Evolutionary conservation across 2,113 vertebrate genomes (phyloP).

Genomic region (Elanoides forficatus): DNA sequence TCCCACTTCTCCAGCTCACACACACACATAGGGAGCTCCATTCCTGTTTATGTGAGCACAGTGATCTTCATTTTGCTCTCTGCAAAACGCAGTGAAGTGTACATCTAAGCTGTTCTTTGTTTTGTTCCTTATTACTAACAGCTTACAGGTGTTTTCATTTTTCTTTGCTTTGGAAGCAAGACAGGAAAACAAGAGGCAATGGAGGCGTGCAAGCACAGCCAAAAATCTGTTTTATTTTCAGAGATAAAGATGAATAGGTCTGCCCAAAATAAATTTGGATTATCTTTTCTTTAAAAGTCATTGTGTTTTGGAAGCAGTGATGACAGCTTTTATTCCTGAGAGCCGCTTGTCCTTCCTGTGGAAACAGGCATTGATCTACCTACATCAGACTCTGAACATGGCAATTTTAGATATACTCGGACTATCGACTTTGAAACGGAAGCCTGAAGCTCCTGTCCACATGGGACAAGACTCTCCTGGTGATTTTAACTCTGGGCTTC

Average conservation of each 20-base stretch:
- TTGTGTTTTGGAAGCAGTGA: not conserved
- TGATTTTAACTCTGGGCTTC: not conserved
- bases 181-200: not conserved
- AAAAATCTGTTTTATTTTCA: not conserved
- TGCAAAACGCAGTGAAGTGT: not conserved
- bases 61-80: not conserved
- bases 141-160: not conserved
- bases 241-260: not conserved
- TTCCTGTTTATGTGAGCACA: not conserved
- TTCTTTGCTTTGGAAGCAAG: not conserved
- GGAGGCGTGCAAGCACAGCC: not conserved
- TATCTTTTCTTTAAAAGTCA: not conserved
- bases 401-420: accelerated
- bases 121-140: not conserved
- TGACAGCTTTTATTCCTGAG: not conserved
- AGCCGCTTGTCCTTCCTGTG: not conserved
- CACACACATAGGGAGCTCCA: accelerated
- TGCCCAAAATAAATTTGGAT: not conserved
- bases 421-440: accelerated
- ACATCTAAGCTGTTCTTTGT: not conserved
- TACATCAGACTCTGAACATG: not conserved
- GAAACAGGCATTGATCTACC: not conserved
- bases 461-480: not conserved
- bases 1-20: not conserved
- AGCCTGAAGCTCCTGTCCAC: not conserved